phyloP scores from a whole-genome alignment of 2,113 vertebrate species.

The Callorhinus ursinus region DNA sequence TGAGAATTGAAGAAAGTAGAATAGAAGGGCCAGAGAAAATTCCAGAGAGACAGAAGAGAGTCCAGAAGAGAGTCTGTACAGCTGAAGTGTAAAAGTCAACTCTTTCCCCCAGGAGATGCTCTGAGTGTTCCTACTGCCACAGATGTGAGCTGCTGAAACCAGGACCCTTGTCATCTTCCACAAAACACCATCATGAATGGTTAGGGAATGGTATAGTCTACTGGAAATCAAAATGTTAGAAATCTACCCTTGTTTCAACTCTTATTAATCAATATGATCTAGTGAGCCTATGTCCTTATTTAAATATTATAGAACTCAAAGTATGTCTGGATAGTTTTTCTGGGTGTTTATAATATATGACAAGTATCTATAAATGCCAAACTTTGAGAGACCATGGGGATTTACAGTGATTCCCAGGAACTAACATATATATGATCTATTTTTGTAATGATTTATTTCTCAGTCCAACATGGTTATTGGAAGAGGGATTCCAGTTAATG shows the following conservation, averaged over 20 bases:
- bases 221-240: background rate
- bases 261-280: background rate
- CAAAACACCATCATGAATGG: background rate
- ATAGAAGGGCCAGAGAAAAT: background rate
- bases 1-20: background rate
- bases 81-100: background rate
- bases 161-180: background rate
- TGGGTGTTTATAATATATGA: background rate
- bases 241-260: background rate
- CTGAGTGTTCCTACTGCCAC: background rate
- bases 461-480: background rate
- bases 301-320: background rate
- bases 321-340: background rate
- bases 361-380: background rate
- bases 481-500: background rate
- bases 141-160: background rate
- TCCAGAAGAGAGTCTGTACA: background rate
- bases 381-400: background rate
- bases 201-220: background rate
- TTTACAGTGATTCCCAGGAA: background rate
- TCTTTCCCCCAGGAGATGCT: background rate
- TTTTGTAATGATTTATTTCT: background rate
- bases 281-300: background rate
- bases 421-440: background rate
- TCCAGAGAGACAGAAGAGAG: background rate